These are phyloP conservation scores for Barbus barbus DNA, from an alignment of 2,113 vertebrate genomes.

Conservation along the genomic window DNA sequence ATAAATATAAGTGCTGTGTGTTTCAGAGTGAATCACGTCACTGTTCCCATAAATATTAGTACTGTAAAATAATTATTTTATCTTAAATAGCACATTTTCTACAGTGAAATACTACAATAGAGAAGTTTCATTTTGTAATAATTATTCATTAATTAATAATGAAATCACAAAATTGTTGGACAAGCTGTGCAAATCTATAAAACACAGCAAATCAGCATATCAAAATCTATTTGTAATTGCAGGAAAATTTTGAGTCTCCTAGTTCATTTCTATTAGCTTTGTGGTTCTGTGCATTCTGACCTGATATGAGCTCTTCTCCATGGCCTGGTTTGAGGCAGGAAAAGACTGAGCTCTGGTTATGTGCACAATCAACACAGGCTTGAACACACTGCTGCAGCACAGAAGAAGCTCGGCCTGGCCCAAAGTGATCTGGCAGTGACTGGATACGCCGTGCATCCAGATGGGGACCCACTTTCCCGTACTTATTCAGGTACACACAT, in stretches of 20 bases:
- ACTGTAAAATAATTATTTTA: too few species aligned
- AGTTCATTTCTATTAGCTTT: not conserved
- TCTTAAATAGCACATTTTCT: too few species aligned
- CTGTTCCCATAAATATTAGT: too few species aligned
- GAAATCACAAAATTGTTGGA: too few species aligned
- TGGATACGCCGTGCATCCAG: conserved; percentile 91
- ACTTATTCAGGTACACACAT: conserved; percentile 98
- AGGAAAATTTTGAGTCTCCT: not conserved
- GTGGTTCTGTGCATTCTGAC: conserved; percentile 69
- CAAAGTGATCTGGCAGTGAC: conserved; percentile 95
- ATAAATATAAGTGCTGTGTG: too few species aligned
- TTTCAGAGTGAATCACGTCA: too few species aligned
- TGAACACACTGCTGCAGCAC: conserved; percentile 98
- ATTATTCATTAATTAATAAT: too few species aligned
- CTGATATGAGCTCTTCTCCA: conserved; percentile 94
- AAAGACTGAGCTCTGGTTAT: conserved; percentile 91
- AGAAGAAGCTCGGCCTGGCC: conserved; percentile 91
- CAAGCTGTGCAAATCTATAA: too few species aligned
- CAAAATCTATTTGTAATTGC: too few species aligned
- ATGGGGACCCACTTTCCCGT: conserved; percentile 89
- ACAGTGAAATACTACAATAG: too few species aligned
- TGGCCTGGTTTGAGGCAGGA: conserved; percentile 94
- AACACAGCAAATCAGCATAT: too few species aligned
- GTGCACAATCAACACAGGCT: conserved; percentile 95
- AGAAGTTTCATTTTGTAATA: too few species aligned